Evolutionary conservation across 2,888 invertebrate species (phyloP).

Genomic region (Syritta pipiens): DNA sequence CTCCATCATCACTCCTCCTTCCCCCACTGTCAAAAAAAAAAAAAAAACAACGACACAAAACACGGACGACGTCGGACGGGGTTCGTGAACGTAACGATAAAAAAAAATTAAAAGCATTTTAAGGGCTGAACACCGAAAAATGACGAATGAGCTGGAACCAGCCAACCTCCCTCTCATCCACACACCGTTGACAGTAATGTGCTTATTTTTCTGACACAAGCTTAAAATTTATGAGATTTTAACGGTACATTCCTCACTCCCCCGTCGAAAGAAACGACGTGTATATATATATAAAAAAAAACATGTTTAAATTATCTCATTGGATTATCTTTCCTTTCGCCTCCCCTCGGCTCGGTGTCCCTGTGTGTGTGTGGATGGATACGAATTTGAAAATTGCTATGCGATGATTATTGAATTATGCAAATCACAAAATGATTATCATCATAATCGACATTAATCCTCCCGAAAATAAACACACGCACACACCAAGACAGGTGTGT

Average conservation of each 20-base stretch:
- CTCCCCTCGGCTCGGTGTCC: background rate
- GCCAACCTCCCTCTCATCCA: background rate
- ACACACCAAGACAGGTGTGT: background rate
- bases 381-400: constrained; percentile 61
- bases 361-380: background rate
- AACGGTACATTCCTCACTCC: constrained; percentile 32
- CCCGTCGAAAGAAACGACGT: background rate
- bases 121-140: constrained; percentile 54
- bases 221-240: constrained; percentile 68
- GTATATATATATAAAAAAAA: constrained; percentile 27
- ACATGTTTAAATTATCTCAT: constrained; percentile 62
- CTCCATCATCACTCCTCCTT: constrained; percentile 26
- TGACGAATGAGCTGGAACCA: constrained; percentile 62
- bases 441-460: constrained; percentile 67
- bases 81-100: no score
- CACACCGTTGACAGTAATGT: constrained; percentile 55
- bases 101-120: constrained; percentile 62
- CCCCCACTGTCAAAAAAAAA: background rate
- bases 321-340: constrained; percentile 44
- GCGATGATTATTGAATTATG: constrained; percentile 68
- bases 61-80: no score
- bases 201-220: constrained; percentile 66
- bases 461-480: constrained; percentile 41
- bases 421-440: constrained; percentile 66
- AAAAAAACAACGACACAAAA: background rate